Percentiles rank a stretch among this genome's conserved stretches.
Evolutionary conservation across 2,113 vertebrate genomes (phyloP).

Genomic region (Spermophilus dauricus): DNA sequence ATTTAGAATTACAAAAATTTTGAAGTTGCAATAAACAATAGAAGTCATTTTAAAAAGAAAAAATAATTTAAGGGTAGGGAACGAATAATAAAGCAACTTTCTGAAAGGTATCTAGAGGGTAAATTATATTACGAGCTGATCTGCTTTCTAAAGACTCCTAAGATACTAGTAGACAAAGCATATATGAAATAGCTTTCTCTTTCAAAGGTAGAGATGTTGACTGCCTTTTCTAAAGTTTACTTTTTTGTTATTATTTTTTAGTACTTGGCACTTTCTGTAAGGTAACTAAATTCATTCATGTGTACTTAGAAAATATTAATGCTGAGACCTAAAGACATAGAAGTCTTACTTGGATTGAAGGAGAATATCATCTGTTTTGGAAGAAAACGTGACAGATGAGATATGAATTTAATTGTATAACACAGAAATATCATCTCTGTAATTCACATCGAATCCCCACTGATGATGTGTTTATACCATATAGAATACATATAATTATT

Average conservation of each 20-base stretch:
- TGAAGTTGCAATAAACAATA: constrained; percentile 6
- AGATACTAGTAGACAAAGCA: neutral
- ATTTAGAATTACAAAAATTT: neutral
- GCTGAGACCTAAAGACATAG: neutral
- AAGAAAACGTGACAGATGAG: neutral
- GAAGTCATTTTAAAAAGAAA: constrained; percentile 28
- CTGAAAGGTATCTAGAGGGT: neutral
- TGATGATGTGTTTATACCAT: neutral
- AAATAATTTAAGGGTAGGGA: neutral
- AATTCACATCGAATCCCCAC: accelerated
- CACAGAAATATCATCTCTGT: neutral
- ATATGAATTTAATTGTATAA: neutral
- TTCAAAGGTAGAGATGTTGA: neutral
- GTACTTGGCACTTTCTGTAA: neutral
- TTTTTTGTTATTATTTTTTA: neutral
- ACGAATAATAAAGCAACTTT: constrained; percentile 43
- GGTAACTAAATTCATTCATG: neutral
- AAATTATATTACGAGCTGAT: neutral
- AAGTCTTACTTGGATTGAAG: neutral
- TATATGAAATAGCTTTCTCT: neutral
- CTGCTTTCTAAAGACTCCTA: neutral
- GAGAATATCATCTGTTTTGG: neutral
- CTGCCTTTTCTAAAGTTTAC: neutral
- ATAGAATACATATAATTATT: neutral
- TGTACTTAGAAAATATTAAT: constrained; percentile 37